Conservation (phyloP, 1,140 invertebrate genomes). For the Orius laevigatus region DNA sequence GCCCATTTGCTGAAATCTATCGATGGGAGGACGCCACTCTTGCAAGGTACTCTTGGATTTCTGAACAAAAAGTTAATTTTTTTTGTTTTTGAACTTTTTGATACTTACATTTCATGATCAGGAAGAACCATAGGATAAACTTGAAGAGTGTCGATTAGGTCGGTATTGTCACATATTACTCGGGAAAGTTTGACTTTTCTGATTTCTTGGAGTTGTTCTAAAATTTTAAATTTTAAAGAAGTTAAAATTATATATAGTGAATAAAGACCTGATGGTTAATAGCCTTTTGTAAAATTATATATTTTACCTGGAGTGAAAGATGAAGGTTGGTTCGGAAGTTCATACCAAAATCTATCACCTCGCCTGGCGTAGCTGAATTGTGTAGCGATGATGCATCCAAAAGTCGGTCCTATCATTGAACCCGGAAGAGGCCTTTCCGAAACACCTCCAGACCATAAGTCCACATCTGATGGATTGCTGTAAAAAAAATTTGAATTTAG, state of each 20-base stretch:
- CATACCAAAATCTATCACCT: slow-evolving; percentile 95
- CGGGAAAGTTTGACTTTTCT: slow-evolving; percentile 70
- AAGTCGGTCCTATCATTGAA: slow-evolving; percentile 84
- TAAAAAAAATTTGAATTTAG: not conserved
- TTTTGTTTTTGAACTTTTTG: not conserved
- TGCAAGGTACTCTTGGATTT: slow-evolving; percentile 76
- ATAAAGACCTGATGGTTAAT: no score
- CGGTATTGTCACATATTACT: slow-evolving; percentile 89
- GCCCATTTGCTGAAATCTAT: slow-evolving; percentile 82
- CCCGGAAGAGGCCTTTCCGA: slow-evolving; percentile 72
- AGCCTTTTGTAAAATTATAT: no score
- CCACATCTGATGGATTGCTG: slow-evolving; percentile 70
- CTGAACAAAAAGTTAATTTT: slow-evolving; percentile 32
- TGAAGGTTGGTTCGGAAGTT: slow-evolving; percentile 78
- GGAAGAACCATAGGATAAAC: slow-evolving; percentile 83
- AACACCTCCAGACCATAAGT: slow-evolving; percentile 85
- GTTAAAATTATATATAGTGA: no score
- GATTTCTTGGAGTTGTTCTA: slow-evolving; percentile 79
- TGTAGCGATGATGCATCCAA: slow-evolving; percentile 89
- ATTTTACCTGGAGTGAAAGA: slow-evolving; percentile 57
- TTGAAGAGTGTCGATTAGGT: slow-evolving; percentile 81
- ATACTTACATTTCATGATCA: slow-evolving; percentile 75
- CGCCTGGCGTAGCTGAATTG: slow-evolving; percentile 82
- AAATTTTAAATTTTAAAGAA: slow-evolving; percentile 21
- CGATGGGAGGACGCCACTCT: slow-evolving; percentile 64